These are phyloP conservation scores for Vollenhovia emeryi DNA, from an alignment of 1,140 invertebrate genomes.

Conservation along the genomic window DNA sequence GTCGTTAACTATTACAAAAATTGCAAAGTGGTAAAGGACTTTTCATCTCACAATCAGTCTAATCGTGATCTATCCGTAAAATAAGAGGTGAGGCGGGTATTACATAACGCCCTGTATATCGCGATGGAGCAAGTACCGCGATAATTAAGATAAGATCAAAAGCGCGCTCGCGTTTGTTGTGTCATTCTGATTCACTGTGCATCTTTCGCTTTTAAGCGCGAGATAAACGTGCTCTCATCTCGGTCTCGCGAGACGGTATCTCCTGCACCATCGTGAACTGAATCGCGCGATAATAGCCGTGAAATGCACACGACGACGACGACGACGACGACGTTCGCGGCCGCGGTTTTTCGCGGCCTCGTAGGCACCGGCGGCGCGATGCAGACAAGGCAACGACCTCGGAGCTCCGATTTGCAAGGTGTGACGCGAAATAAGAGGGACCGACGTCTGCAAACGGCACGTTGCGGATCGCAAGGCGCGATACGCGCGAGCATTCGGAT, in stretches of 20 bases:
- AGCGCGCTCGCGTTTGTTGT: not conserved
- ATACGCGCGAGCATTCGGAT: not conserved
- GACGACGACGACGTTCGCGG: not conserved
- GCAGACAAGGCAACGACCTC: constrained; percentile 82
- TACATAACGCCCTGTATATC: no score
- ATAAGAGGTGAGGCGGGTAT: no score
- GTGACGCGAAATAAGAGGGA: constrained; percentile 63
- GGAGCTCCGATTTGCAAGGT: constrained; percentile 77
- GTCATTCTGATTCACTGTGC: constrained; percentile 4
- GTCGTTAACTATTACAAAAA: no score
- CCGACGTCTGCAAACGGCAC: not conserved
- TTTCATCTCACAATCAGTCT: no score
- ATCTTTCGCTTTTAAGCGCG: not conserved
- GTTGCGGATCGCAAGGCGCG: not conserved
- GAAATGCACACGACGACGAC: constrained; percentile 52
- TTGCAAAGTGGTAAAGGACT: no score
- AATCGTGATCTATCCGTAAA: no score
- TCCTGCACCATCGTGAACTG: constrained; percentile 31
- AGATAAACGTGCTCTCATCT: constrained; percentile 21
- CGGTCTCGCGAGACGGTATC: constrained; percentile 5
- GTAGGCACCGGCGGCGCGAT: constrained; percentile 73
- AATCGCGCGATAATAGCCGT: constrained; percentile 48
- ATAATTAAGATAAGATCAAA: constrained; percentile 21
- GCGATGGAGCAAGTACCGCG: not conserved
- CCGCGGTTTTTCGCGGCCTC: constrained; percentile 48